These are phyloP conservation scores for Oscheius sp. DNA, from an alignment of 2,888 invertebrate genomes.

Conservation along the genomic window DNA sequence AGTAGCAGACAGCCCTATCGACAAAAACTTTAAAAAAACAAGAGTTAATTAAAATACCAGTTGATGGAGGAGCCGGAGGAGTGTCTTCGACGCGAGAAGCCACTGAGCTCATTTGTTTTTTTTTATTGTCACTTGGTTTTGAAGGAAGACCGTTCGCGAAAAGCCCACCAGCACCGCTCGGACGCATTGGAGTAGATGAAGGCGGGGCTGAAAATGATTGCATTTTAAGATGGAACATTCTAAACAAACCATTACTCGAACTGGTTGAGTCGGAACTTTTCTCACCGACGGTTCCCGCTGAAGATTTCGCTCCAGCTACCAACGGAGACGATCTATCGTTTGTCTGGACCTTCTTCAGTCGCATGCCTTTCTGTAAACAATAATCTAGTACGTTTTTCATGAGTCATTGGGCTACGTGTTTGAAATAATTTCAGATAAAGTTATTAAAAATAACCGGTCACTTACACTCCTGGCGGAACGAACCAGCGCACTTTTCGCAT, in stretches of 20 bases:
- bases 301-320: constrained; percentile 6
- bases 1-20: constrained; percentile 1
- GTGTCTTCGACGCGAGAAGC: constrained; percentile 11
- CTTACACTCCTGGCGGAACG: no score
- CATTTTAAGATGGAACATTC: not conserved
- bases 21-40: not conserved
- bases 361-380: constrained; percentile 19
- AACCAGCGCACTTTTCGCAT: no score
- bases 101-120: constrained; percentile 27
- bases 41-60: not conserved
- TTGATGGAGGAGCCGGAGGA: constrained; percentile 37
- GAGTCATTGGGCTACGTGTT: no score
- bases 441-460: no score
- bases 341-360: constrained; percentile 20
- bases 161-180: constrained; percentile 61
- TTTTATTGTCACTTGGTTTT: constrained; percentile 69
- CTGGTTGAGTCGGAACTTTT: not conserved
- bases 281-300: not conserved
- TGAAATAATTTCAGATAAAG: no score
- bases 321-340: constrained; percentile 12
- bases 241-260: constrained; percentile 1
- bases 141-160: constrained; percentile 69
- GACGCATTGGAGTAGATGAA: constrained; percentile 35
- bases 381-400: not conserved
- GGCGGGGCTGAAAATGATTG: not conserved